A percentile compares a stretch with the other conserved stretches of the same genome.
These are phyloP conservation scores for Allophyes oxyacanthae DNA, from an alignment of 2,888 invertebrate genomes.

Conservation along the genomic window DNA sequence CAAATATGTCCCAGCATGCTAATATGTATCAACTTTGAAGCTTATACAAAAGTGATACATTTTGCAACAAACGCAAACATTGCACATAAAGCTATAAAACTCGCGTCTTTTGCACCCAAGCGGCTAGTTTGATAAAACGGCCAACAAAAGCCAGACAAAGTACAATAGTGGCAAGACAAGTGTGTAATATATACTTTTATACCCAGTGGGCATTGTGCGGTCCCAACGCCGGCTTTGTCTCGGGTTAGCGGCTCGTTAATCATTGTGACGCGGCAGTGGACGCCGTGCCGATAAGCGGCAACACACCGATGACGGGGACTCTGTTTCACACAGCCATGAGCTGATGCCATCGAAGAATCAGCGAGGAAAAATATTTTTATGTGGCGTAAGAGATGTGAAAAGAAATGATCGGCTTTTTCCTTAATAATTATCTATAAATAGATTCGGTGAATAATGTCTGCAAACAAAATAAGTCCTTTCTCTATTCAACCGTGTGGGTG, in stretches of 20 bases:
- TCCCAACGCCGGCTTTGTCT: slow-evolving; percentile 69
- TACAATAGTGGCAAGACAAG: slow-evolving; percentile 62
- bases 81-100: slow-evolving; percentile 42
- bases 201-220: slow-evolving; percentile 55
- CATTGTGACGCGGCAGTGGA: slow-evolving; percentile 71
- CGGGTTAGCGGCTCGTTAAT: slow-evolving; percentile 68
- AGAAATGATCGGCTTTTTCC: slow-evolving; percentile 36
- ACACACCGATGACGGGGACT: slow-evolving; percentile 39
- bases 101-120: slow-evolving; percentile 31
- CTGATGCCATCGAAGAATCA: slow-evolving; percentile 28
- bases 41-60: slow-evolving; percentile 32
- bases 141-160: slow-evolving; percentile 66
- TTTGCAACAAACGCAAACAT: slow-evolving; percentile 35
- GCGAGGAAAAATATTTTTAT: slow-evolving; percentile 42
- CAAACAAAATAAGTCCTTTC: slow-evolving; percentile 16
- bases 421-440: slow-evolving; percentile 35
- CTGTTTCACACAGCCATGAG: slow-evolving; percentile 36
- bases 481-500: slow-evolving; percentile 1
- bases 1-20: slow-evolving; percentile 18
- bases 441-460: slow-evolving; percentile 25
- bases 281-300: slow-evolving; percentile 65
- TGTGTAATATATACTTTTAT: slow-evolving; percentile 66
- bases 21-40: slow-evolving; percentile 34
- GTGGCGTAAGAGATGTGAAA: slow-evolving; percentile 29
- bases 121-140: slow-evolving; percentile 55